A percentile compares a stretch with the other conserved stretches of the same genome.
These are phyloP conservation scores for Progne subis DNA, from an alignment of 2,113 vertebrate genomes.

Conservation along the genomic window DNA sequence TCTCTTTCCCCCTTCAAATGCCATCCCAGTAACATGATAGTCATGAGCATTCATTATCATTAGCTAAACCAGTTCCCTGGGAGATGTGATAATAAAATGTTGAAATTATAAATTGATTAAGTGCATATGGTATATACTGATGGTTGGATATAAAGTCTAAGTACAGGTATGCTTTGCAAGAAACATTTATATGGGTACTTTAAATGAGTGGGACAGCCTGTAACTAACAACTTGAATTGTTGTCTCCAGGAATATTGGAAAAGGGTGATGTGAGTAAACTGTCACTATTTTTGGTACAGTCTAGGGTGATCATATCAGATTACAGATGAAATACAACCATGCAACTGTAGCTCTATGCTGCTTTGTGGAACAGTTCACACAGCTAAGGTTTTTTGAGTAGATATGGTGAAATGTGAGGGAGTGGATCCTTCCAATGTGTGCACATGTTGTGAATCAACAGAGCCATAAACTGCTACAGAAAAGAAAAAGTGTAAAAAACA, in stretches of 20 bases:
- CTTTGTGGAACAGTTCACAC: not conserved
- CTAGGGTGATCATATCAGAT: not conserved
- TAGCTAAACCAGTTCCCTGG: slow-evolving; percentile 41
- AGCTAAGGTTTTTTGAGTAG: not conserved
- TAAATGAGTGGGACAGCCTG: not conserved
- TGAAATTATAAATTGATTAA: slow-evolving; percentile 34
- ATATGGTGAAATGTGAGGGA: not conserved
- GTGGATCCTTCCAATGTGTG: not conserved
- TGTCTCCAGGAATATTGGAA: not conserved
- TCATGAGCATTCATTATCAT: slow-evolving; percentile 28
- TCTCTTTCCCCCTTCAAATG: not conserved
- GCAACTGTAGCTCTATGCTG: not conserved
- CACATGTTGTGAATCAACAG: not conserved
- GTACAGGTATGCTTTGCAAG: not conserved
- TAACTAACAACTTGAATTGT: not conserved
- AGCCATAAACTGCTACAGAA: not conserved
- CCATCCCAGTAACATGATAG: not conserved
- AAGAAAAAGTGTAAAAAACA: not conserved
- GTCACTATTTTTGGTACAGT: not conserved
- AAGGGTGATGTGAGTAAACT: not conserved
- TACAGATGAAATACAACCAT: not conserved
- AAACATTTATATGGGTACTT: not conserved
- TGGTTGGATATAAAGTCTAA: not conserved
- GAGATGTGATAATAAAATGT: slow-evolving; percentile 35
- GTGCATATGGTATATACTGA: not conserved